Evolutionary conservation across 2,113 vertebrate genomes (phyloP), one percentile per base, ranked within the genome.

Genomic region (Nematolebias whitei): DNA sequence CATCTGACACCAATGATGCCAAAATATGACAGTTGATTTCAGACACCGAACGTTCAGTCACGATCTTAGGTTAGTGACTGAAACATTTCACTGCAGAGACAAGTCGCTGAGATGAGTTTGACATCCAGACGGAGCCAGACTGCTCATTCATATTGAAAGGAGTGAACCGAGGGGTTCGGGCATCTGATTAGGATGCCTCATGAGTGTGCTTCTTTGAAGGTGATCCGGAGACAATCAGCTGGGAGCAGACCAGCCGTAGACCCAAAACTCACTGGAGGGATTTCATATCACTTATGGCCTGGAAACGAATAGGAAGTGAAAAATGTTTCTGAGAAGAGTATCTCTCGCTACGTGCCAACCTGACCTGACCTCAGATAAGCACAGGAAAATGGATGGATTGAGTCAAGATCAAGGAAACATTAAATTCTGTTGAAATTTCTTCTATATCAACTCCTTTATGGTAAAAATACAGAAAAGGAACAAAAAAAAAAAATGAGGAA

Each of bases 191-290:
- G 20, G 15, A 57, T 23, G 55, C 22, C 55, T 57, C 20, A 5
- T 5, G 20, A 23, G 39, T 24, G 9, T 2, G 8, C 22, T 2
- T 8, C 14, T 41, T 57, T 57, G 38, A 24, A 57, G 55, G 39
- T 57, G 39, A 55, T 55, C 29, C 12, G 19, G 12, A 55, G 52
- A 55, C 32, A 20, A 55, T 55, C 52, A 41, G 55, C 38, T 43
- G 55, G 38, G 55, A 57, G 39, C 19, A 12, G 22, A 57, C 39
- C 39, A 14, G 23, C 39, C 15, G 39, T 15, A 38, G 52, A 55
- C 52, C 52, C 32, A 39, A 12, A 55, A 55, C 52, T 55, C 52
- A 5, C 32, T 20, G n/a, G 52, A 39, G 52, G 52, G 52, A 55
- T 55, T 55, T 23, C 1, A 24, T 57, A 12, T 41, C 39, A 16